Evolutionary conservation across 1,140 invertebrate genomes (phyloP).

Genomic region (Battus philenor): DNA sequence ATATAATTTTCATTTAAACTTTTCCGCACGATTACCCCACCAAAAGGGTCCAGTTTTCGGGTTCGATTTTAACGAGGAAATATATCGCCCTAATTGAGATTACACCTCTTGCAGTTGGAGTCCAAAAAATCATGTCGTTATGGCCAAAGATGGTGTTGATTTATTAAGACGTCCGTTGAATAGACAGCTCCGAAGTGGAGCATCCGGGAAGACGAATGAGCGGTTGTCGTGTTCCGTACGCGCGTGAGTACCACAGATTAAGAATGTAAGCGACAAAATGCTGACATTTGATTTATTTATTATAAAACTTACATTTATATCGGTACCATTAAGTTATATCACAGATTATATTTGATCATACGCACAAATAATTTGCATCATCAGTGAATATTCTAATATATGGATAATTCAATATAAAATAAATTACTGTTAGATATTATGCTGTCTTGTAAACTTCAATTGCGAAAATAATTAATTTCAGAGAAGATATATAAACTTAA

Average conservation of each 20-base stretch:
- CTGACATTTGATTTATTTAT: slow-evolving; percentile 11
- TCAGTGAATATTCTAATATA: too few species aligned
- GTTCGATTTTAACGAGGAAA: slow-evolving; percentile 68
- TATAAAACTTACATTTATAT: background rate
- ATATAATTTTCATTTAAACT: slow-evolving; percentile 7
- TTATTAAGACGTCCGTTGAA: slow-evolving; percentile 56
- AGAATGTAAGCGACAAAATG: slow-evolving; percentile 2
- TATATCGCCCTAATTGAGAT: slow-evolving; percentile 70
- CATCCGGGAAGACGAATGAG: slow-evolving; percentile 21
- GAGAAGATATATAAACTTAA: too few species aligned
- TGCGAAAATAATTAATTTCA: too few species aligned
- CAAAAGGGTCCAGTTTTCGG: slow-evolving; percentile 43
- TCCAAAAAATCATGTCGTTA: slow-evolving; percentile 64
- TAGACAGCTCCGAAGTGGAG: slow-evolving; percentile 58
- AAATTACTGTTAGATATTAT: too few species aligned
- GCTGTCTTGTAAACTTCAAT: too few species aligned
- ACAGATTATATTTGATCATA: too few species aligned
- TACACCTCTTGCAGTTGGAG: slow-evolving; percentile 48
- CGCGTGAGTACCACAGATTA: background rate
- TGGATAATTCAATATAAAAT: too few species aligned
- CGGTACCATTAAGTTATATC: too few species aligned
- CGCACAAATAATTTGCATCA: too few species aligned
- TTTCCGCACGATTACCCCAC: slow-evolving; percentile 35
- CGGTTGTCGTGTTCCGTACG: background rate
- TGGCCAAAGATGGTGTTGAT: slow-evolving; percentile 57